Evolutionary conservation across 92 coral and sea anemone species (phyloP), one percentile per base, ranked within the genome.

Genomic region (Porites cylindrica): DNA sequence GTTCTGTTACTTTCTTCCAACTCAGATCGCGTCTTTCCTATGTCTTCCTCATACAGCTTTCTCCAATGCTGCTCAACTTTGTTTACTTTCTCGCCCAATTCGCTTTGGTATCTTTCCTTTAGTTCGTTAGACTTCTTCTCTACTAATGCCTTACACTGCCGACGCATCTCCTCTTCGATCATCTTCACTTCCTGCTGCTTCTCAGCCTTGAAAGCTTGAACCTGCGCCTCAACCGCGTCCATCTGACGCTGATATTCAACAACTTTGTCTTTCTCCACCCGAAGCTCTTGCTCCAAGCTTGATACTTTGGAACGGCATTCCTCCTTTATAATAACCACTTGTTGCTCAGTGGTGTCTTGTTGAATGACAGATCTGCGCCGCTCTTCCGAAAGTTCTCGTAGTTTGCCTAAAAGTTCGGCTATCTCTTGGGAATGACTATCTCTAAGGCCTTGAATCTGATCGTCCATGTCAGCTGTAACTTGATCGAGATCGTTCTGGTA

Each of bases 381-480:
- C 53, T 95, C 95, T 79, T 96, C 97, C 69, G 96, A 92, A 43
- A 93, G 91, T 73, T 92, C 94, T 72, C 96, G 94, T 38, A 96
- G 68, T 63, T 95, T 84, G 50, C 92, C 93, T 80, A 84, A 86
- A 26, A 91, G 89, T 47, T 95, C 99, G 86, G 96, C 95, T 21
- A 94, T 83, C 83, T 96, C 99, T 87, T 94, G 89, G 16, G 92
- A 52, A 78, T 95, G 94, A 24, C 95, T 93, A 69, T 90, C 88
- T 77, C 94, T 93, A 66, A 96, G 90, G 62, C 85, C 92, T 78
- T 95, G 98, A 84, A 96, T 91, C 93, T 96, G 99, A 32, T 96
- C 99, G 76, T 96, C 99, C 96, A 96, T 96, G 76, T 95, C 99
- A 51, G 94, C 91, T 13, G 98, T 95, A 75, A 92, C 98, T 75